Percentiles rank a stretch among this genome's conserved stretches.
These are phyloP conservation scores for Eulemur rufifrons DNA, from an alignment of 2,113 vertebrate genomes.

Conservation along the genomic window DNA sequence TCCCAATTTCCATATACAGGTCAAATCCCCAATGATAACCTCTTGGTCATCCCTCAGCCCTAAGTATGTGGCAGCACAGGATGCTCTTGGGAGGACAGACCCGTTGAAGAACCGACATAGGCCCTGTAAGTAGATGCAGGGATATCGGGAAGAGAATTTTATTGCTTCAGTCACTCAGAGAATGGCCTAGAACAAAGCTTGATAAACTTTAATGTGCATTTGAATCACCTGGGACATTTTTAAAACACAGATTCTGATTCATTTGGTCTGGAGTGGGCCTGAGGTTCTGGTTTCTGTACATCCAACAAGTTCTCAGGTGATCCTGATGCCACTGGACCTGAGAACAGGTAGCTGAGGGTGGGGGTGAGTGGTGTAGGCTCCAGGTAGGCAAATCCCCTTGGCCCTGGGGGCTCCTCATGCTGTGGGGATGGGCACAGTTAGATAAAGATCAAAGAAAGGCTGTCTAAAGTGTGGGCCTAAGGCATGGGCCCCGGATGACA, in stretches of 20 bases:
- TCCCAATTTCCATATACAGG: background rate
- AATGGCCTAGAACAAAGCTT: background rate
- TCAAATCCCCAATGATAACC: background rate
- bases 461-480: background rate
- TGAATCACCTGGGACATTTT: background rate
- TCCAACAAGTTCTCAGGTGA: background rate
- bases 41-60: background rate
- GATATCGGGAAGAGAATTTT: too few relatives aligned
- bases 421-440: background rate
- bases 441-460: background rate
- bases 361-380: background rate
- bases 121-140: background rate
- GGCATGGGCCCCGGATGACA: background rate
- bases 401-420: background rate
- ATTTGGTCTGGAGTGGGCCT: background rate
- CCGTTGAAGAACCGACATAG: background rate
- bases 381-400: background rate
- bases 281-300: background rate
- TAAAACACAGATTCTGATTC: background rate
- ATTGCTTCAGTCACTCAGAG: background rate
- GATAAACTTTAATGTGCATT: background rate
- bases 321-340: background rate
- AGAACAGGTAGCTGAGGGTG: background rate
- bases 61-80: background rate
- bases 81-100: background rate